A percentile compares a stretch with the other conserved stretches of the same genome.
These are phyloP conservation scores for Agapostemon virescens DNA, from an alignment of 2,888 invertebrate genomes.

Conservation along the genomic window DNA sequence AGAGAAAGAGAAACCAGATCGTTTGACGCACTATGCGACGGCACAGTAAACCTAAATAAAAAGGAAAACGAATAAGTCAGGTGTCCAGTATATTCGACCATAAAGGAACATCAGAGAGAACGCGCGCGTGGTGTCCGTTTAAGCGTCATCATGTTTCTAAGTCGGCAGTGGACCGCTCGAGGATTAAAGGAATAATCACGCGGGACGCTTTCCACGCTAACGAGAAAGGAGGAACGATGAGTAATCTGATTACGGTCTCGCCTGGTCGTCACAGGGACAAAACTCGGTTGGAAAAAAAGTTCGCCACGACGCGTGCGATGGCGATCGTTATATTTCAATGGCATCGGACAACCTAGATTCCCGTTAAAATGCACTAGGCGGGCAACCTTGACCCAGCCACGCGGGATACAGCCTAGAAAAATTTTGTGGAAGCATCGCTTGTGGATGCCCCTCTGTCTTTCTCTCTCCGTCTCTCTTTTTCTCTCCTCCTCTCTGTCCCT, in stretches of 20 bases:
- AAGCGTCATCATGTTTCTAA: constrained; percentile 9
- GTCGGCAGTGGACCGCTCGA: background rate
- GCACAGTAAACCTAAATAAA: background rate
- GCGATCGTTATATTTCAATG: constrained; percentile 48
- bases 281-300: background rate
- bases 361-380: constrained; percentile 37
- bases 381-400: constrained; percentile 51
- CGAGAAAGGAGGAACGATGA: background rate
- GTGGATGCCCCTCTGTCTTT: background rate
- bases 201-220: background rate
- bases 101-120: background rate
- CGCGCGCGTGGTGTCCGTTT: background rate
- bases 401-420: constrained; percentile 37
- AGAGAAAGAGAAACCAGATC: no score
- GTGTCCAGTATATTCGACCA: background rate
- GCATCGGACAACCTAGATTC: constrained; percentile 52
- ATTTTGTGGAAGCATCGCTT: constrained; percentile 33
- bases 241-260: constrained; percentile 16
- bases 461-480: background rate
- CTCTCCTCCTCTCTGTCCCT: background rate
- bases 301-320: constrained; percentile 7
- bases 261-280: background rate
- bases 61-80: background rate
- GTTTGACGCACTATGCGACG: background rate
- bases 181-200: constrained; percentile 17